phyloP scores from a whole-genome alignment of 1,140 invertebrate species.

The Panagrolaimus sp. region DNA sequence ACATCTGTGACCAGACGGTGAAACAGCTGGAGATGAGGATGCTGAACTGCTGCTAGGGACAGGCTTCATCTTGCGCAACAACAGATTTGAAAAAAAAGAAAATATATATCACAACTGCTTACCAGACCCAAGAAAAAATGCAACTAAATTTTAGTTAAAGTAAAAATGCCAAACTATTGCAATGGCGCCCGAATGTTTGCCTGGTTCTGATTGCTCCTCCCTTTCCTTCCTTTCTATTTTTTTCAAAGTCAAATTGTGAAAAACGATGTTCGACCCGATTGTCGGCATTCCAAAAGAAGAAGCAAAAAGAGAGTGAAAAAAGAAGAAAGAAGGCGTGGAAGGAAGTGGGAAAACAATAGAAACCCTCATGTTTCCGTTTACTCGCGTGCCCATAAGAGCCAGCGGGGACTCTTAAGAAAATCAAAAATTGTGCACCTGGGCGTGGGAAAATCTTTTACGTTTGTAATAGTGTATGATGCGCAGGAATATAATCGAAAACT shows the following conservation, averaged over 20 bases:
- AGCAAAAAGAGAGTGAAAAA: not conserved
- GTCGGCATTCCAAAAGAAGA: not conserved
- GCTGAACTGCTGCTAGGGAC: not conserved
- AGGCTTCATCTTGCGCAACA: not conserved
- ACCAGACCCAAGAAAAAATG: not conserved
- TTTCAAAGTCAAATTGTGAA: not conserved
- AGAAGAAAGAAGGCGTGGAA: not conserved
- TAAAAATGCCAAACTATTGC: too few species aligned
- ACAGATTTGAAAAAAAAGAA: not conserved
- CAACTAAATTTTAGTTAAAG: conserved; percentile 6
- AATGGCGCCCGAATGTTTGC: too few species aligned
- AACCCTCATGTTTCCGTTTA: conserved; percentile 9
- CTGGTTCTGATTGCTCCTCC: not conserved
- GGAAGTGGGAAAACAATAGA: not conserved
- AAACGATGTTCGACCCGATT: not conserved
- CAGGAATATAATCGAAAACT: too few species aligned
- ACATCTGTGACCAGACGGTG: not conserved
- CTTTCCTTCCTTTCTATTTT: not conserved
- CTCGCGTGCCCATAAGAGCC: conserved; percentile 9
- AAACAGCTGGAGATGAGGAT: not conserved
- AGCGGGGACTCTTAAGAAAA: not conserved
- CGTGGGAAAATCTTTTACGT: conserved; percentile 10
- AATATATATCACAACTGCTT: not conserved
- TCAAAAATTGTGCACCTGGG: conserved; percentile 7
- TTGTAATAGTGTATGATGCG: not conserved